Base-by-base conservation (phyloP, 1,140 invertebrate species). In the Penaeus vannamei region DNA sequence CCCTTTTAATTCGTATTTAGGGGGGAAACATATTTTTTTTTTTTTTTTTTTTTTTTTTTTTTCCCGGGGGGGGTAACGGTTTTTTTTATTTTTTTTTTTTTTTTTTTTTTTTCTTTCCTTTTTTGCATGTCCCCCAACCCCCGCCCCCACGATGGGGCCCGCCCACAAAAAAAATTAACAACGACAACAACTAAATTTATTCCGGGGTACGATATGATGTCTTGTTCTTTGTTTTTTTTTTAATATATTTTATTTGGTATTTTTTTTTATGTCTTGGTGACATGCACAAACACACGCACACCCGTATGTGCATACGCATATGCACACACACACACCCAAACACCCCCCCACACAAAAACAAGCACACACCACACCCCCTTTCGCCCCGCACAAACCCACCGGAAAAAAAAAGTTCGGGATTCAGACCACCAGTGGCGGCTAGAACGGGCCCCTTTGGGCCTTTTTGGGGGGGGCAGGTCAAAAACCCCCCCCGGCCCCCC, bases 381-480 rank as follows among this genome's bases (percentile, higher is more conserved):
- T 14, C 66, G 32, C 66, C 66, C 12, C 66, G 32, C 66, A 72
- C 66, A 22, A n/a, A 72, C 12, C 19, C 1, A 12, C 20, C 22
- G 32, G 19, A 72, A n/a, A 72, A 17, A 72, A 88, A 88, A 88
- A 88, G 87, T 46, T 88, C 87, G n/a, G 84, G 87, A 88, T 66
- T 88, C 87, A 46, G 87, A 88, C 69, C 87, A 88, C 64, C 87
- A 29, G 87, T 88, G 87, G 87, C 82, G 87, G 8, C 81, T 88
- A 10, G n/a, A 81, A 22, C 84, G 82, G 10, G 87, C 87, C 53
- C 84, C 87, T 23, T 82, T 88, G 64, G 87, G 84, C 69, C 81
- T 81, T 12, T 36, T 88, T 17, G 84, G 42, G 59, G 84, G 85
- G 14, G 82, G 87, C 23, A 46, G 87, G 32, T 88, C 87, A 10